Percentiles rank a stretch among this genome's conserved stretches.
phyloP scores from a whole-genome alignment of 2,113 vertebrate species.

The Euleptes europaea region DNA sequence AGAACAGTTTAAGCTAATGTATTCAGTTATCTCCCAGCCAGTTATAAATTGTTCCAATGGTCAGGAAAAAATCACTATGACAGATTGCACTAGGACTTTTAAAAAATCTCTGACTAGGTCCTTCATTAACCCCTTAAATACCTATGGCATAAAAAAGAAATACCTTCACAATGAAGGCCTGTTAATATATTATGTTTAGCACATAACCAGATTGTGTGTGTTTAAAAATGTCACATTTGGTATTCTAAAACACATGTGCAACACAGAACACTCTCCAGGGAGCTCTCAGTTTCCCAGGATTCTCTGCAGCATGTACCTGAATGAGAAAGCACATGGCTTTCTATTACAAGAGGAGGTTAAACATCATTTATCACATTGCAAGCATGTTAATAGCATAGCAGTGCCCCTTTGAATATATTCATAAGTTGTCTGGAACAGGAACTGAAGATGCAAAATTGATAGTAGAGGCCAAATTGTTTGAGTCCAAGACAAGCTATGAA shows the following conservation, averaged over 20 bases:
- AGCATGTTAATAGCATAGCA: neutral
- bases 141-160: neutral
- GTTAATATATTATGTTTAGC: neutral
- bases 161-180: neutral
- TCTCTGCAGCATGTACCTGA: neutral
- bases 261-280: neutral
- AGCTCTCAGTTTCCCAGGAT: neutral
- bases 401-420: neutral
- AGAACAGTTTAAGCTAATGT: neutral
- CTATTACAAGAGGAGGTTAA: neutral
- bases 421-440: neutral
- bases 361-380: neutral
- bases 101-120: neutral
- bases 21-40: neutral
- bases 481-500: neutral
- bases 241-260: neutral
- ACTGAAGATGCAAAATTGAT: neutral
- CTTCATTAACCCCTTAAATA: neutral
- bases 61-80: neutral
- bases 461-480: neutral
- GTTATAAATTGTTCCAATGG: neutral
- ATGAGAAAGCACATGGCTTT: neutral
- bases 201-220: neutral
- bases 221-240: too few relatives aligned
- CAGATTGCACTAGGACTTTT: neutral